Base-by-base conservation (phyloP, 1,140 invertebrate genomes). In the Caenorhabditis briggsae region DNA sequence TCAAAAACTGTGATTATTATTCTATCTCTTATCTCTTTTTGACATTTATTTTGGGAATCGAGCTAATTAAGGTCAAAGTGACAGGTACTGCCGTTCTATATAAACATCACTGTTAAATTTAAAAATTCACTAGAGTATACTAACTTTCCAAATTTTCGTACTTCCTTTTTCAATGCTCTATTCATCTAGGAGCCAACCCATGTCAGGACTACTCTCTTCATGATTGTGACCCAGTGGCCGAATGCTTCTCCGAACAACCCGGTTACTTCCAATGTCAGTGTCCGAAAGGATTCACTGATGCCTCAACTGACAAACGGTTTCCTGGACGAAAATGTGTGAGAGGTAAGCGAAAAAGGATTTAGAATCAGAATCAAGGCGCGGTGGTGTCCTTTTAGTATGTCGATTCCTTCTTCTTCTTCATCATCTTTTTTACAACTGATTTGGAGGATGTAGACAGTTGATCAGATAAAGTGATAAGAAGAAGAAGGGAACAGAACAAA, bases 191-290 rank as follows among this genome's bases (percentile, higher is more conserved):
- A 58, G 59, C 88, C 46, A 91, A 92, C 86, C 91, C 91, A 41
- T 92, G 91, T 83, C 90, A 92, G 48, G 91, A 92, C 56, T 92
- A 92, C 82, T 89, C 91, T 12, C 88, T 92, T 25, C 91, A 92
- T 82, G 91, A 92, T 82, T 92, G 91, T 84, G 92, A 92, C 70
- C 50, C 89, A 16, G 86, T 90, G 46, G 92, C 91, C 23, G 92
- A 92, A 87, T 92, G 91, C 61, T 65, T 87, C 78, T 92, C 91
- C 55, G 91, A 92, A 82, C 89, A 90, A 84, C 92, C 92, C 18
- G 91, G 91, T 16, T 92, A 90, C 55, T 92, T 92, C 82, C 89
- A 92, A 78, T 92, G 91, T 83, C 83, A 88, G 84, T 92, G 91
- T 88, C 91, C 91, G n/a, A 82, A 78, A 53, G 92, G 92, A 50